Conservation (phyloP, 1,140 invertebrate genomes). For the Brachionus paranguensis region DNA sequence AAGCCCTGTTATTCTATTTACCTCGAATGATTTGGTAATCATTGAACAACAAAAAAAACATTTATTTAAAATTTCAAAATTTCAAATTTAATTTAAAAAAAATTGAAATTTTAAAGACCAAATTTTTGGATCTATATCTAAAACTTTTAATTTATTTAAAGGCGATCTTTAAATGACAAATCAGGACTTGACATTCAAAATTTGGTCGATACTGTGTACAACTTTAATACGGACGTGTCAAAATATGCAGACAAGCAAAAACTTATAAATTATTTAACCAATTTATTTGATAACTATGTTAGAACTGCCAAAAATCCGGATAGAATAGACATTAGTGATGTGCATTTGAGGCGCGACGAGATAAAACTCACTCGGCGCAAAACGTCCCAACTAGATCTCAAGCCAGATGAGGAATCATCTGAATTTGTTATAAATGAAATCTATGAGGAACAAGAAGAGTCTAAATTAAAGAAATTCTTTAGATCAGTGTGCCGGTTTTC, state of each 20-base stretch:
- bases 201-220: slow-evolving; percentile 27
- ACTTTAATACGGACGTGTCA: background rate
- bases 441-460: background rate
- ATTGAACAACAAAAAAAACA: background rate
- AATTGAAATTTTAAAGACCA: no score
- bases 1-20: slow-evolving; percentile 60
- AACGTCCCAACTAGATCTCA: background rate
- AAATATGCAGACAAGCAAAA: slow-evolving; percentile 13
- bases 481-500: background rate
- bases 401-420: background rate
- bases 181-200: slow-evolving; percentile 28
- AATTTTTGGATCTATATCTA: no score
- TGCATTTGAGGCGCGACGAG: background rate
- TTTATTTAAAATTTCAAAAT: background rate
- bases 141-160: background rate
- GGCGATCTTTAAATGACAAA: slow-evolving; percentile 37
- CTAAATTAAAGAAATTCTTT: background rate
- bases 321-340: background rate
- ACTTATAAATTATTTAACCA: slow-evolving; percentile 20
- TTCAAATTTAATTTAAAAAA: no score
- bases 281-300: slow-evolving; percentile 32
- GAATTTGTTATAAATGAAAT: slow-evolving; percentile 29
- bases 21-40: slow-evolving; percentile 60
- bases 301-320: background rate
- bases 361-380: background rate